phyloP scores from a whole-genome alignment of 2,113 vertebrate genomes.

The Pterocles orientalis region DNA sequence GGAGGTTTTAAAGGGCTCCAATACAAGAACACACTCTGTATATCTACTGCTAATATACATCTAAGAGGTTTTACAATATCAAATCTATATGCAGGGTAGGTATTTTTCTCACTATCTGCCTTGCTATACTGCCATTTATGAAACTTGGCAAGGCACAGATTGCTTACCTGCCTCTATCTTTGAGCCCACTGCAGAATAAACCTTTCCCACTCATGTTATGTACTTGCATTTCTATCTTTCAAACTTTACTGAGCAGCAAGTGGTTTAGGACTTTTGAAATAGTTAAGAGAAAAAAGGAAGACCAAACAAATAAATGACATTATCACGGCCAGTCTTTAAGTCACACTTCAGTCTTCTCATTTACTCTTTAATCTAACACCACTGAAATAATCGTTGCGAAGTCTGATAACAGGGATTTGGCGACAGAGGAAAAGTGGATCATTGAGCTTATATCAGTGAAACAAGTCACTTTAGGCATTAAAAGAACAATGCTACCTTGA shows the following conservation, averaged over 20 bases:
- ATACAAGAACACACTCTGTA: not conserved
- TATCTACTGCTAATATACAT: not conserved
- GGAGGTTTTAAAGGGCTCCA: not conserved
- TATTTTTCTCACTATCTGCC: not conserved
- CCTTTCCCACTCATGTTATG: rapidly evolving
- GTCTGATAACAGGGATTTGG: not conserved
- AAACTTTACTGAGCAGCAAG: not conserved
- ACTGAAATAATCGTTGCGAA: not conserved
- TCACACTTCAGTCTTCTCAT: not conserved
- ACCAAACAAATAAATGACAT: not conserved
- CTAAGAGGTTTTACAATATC: not conserved
- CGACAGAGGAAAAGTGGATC: not conserved
- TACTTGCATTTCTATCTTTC: not conserved
- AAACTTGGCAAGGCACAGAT: not conserved
- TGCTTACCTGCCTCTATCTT: not conserved
- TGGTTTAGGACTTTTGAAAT: not conserved
- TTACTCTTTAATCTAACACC: not conserved
- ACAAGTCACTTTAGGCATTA: not conserved
- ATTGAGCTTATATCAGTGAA: not conserved
- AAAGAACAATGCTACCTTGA: constrained; percentile 45
- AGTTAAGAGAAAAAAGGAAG: not conserved
- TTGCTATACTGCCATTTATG: not conserved
- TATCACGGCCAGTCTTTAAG: not conserved
- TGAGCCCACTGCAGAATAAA: not conserved
- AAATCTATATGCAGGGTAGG: not conserved